A percentile compares a stretch with the other conserved stretches of the same genome.
Evolutionary conservation across 1,140 invertebrate genomes (phyloP).

Genomic region (Micrasema minimum): DNA sequence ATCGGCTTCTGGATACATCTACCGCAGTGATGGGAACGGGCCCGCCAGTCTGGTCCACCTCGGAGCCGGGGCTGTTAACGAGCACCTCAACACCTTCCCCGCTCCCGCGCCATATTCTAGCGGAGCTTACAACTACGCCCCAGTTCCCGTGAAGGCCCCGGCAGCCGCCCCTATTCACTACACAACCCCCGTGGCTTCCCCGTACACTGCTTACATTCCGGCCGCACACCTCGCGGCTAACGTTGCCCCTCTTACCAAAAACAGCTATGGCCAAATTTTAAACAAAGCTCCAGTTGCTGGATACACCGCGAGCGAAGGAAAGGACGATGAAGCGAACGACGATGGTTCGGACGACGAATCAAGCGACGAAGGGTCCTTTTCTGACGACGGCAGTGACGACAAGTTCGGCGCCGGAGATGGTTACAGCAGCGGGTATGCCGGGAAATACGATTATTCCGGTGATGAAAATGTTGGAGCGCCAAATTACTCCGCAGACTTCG

Average conservation of each 20-base stretch:
- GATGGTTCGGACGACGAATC: constrained; percentile 56
- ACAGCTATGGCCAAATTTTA: constrained; percentile 8
- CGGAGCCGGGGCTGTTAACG: constrained; percentile 62
- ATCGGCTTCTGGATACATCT: constrained; percentile 67
- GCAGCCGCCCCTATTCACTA: constrained; percentile 7
- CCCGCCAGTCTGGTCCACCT: constrained; percentile 63
- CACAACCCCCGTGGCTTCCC: constrained; percentile 8
- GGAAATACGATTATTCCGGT: constrained; percentile 51
- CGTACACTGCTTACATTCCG: constrained; percentile 19
- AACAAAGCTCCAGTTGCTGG: not conserved
- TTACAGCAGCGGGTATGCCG: constrained; percentile 55
- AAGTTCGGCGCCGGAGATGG: constrained; percentile 58
- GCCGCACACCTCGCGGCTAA: constrained; percentile 22
- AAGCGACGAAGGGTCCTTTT: constrained; percentile 49
- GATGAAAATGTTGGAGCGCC: constrained; percentile 16
- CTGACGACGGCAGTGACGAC: constrained; percentile 56
- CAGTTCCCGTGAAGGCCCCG: not conserved
- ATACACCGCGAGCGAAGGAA: constrained; percentile 7
- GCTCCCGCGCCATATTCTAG: constrained; percentile 1
- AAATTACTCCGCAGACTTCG: constrained; percentile 57
- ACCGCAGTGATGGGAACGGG: constrained; percentile 64
- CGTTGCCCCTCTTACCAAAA: constrained; percentile 15
- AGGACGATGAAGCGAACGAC: constrained; percentile 6
- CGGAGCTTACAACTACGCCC: not conserved
- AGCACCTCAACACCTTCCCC: constrained; percentile 59